These are phyloP conservation scores for Centroberyx gerrardi DNA, from an alignment of 2,797 vertebrate genomes.

Conservation along the genomic window DNA sequence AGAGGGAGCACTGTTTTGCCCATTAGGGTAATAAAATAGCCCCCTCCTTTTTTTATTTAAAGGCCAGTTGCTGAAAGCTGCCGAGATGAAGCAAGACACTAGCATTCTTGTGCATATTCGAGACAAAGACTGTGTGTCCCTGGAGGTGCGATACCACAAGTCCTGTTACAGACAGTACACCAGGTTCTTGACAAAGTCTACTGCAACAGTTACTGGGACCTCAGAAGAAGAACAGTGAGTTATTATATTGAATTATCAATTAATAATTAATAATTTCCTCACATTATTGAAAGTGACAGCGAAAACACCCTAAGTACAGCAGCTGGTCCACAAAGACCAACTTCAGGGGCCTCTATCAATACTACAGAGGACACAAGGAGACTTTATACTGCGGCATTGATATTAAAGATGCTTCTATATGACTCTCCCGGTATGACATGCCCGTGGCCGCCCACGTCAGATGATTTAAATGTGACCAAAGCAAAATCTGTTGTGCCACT, in stretches of 20 bases:
- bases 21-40: no score
- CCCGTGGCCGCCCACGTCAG: constrained; percentile 42
- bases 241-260: background rate
- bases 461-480: constrained; percentile 31
- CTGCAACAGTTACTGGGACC: constrained; percentile 9
- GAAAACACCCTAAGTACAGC: no score
- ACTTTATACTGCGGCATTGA: constrained; percentile 31
- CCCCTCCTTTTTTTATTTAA: background rate
- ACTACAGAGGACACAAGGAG: constrained; percentile 40
- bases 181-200: constrained; percentile 26
- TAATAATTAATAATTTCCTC: background rate
- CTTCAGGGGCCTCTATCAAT: background rate
- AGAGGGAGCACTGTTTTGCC: no score
- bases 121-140: constrained; percentile 33
- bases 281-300: no score
- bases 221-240: constrained; percentile 4
- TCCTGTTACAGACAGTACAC: constrained; percentile 38
- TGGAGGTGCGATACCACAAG: constrained; percentile 42
- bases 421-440: constrained; percentile 30
- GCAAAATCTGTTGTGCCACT: constrained; percentile 36
- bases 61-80: constrained; percentile 25
- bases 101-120: constrained; percentile 39
- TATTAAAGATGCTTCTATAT: constrained; percentile 10
- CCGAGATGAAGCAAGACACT: constrained; percentile 30
- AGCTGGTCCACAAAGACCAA: no score